Conservation (phyloP, 2,888 invertebrate genomes). For the Cylloceria caligata region DNA sequence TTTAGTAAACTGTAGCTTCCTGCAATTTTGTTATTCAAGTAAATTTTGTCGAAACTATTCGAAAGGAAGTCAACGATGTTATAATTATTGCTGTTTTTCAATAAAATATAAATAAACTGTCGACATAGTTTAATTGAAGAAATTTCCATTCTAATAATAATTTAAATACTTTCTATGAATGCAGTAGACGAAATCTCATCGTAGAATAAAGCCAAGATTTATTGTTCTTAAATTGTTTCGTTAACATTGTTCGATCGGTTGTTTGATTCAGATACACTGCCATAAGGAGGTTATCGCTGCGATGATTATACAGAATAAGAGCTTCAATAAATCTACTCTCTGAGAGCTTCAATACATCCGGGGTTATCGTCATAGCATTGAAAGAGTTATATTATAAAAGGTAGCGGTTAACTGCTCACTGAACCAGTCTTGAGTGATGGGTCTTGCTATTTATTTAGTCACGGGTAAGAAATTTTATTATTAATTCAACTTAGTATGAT, state of each 20-base stretch:
- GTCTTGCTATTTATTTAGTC: slow-evolving; percentile 72
- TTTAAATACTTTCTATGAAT: neutral
- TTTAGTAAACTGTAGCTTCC: no score
- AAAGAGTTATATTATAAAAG: slow-evolving; percentile 77
- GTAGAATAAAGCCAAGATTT: neutral
- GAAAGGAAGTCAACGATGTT: no score
- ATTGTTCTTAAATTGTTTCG: neutral
- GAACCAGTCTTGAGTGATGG: slow-evolving; percentile 77
- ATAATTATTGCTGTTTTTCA: neutral
- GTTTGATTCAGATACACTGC: neutral
- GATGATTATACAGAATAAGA: slow-evolving; percentile 69
- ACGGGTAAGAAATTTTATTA: slow-evolving; percentile 70
- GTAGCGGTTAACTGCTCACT: slow-evolving; percentile 57
- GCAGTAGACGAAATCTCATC: neutral
- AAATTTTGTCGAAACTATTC: no score
- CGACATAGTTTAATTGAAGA: no score
- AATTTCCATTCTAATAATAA: no score
- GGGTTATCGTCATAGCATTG: slow-evolving; percentile 51
- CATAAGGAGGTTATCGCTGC: slow-evolving; percentile 72
- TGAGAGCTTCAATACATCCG: neutral
- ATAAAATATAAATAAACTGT: neutral
- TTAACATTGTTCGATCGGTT: slow-evolving; percentile 33
- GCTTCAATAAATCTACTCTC: neutral
- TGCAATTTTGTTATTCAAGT: no score
- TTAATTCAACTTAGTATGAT: neutral